Percentiles rank a stretch among this genome's conserved stretches.
These are phyloP conservation scores for Brenthis daphne DNA, from an alignment of 2,888 invertebrate species.

Conservation along the genomic window DNA sequence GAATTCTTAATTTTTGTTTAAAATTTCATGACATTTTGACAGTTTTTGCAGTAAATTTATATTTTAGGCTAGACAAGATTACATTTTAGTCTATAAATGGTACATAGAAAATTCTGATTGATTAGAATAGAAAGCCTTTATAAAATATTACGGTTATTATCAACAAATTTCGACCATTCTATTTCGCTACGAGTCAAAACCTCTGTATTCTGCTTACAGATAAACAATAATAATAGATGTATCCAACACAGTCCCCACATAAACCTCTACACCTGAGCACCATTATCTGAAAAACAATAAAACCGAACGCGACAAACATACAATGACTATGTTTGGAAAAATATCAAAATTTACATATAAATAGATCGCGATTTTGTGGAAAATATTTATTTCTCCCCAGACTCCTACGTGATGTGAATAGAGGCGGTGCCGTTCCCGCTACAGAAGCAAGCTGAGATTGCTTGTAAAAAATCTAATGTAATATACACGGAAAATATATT, in stretches of 20 bases:
- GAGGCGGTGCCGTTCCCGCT: slow-evolving; percentile 25
- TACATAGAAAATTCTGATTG: background rate
- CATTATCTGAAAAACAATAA: slow-evolving; percentile 65
- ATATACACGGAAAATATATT: background rate
- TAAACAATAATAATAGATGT: background rate
- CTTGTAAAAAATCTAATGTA: slow-evolving; percentile 3
- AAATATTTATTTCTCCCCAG: slow-evolving; percentile 75
- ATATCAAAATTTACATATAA: slow-evolving; percentile 77
- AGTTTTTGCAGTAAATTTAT: background rate
- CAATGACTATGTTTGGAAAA: slow-evolving; percentile 57
- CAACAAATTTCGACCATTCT: no score
- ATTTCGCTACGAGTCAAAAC: no score
- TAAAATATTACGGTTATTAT: no score
- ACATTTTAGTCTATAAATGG: background rate
- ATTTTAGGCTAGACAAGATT: background rate
- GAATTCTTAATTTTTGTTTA: no score
- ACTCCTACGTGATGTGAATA: slow-evolving; percentile 72
- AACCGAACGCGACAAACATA: slow-evolving; percentile 56
- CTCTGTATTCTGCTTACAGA: background rate
- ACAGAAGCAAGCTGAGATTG: slow-evolving; percentile 7
- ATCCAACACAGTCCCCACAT: slow-evolving; percentile 3
- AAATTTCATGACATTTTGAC: no score
- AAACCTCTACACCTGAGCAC: slow-evolving; percentile 54
- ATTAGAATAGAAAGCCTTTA: no score
- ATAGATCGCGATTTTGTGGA: slow-evolving; percentile 64